These are phyloP conservation scores for Gasteruption jaculator DNA, from an alignment of 2,888 invertebrate genomes.

Conservation along the genomic window DNA sequence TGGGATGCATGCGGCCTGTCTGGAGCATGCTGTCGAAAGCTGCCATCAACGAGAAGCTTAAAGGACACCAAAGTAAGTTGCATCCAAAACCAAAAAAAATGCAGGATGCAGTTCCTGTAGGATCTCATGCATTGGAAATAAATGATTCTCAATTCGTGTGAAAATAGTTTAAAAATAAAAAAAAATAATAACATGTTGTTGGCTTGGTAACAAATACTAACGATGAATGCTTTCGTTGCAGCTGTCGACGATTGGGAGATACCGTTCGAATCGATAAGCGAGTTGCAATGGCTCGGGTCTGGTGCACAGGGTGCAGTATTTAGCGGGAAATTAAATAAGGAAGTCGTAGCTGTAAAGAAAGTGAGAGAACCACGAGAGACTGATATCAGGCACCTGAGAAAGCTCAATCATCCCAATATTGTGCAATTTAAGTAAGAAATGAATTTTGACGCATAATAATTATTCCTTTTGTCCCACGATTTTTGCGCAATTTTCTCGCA, in stretches of 20 bases:
- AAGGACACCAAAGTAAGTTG: conserved; percentile 60
- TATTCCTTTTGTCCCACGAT: conserved; percentile 1
- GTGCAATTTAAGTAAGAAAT: conserved; percentile 69
- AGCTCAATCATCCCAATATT: conserved; percentile 93
- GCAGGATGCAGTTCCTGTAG: too few species aligned
- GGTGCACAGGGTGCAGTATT: conserved; percentile 97
- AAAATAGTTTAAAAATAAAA: too few species aligned
- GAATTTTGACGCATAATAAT: background rate
- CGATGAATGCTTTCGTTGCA: conserved; percentile 26
- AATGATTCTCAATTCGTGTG: too few species aligned
- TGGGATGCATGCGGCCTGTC: conserved; percentile 85
- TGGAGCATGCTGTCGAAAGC: conserved; percentile 82
- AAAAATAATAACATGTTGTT: background rate
- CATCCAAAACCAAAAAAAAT: too few species aligned
- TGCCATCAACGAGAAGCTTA: conserved; percentile 63
- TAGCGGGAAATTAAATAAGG: conserved; percentile 75
- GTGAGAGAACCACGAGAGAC: conserved; percentile 89
- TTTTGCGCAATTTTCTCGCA: too few species aligned
- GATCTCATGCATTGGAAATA: too few species aligned
- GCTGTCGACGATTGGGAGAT: conserved; percentile 93
- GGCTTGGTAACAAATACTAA: background rate
- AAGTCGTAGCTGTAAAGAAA: conserved; percentile 94
- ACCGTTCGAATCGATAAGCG: conserved; percentile 84
- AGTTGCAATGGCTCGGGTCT: conserved; percentile 86
- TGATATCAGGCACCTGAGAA: conserved; percentile 85